Evolutionary conservation across 2,113 vertebrate species (phyloP), one percentile per base, ranked within the genome.

Genomic region (Trematocara unimaculatum): DNA sequence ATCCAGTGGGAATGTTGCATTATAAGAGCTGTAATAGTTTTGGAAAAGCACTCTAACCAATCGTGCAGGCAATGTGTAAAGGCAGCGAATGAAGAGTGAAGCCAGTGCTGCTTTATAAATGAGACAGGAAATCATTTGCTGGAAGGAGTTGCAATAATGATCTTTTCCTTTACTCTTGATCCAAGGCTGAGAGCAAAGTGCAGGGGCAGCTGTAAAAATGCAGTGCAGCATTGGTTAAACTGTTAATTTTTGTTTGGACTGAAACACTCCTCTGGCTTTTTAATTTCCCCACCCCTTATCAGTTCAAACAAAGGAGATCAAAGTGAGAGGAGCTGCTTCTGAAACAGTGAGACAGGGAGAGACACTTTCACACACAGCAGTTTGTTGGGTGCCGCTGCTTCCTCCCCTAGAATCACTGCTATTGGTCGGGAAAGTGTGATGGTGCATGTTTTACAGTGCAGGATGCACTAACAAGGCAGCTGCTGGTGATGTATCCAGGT

Each of bases 71-170:
- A 38, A 79, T 17, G 20, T 85, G 35, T 23, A 51, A 72, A 64
- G 42, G 29, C 53, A 81, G 42, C 4, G 0, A 84, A 82, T 20
- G 20, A 87, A 56, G 33, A 42, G 26, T 8, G 33, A 8, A 38
- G 83, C 92, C 91, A 81, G 92, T 93, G 82, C 51, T 26, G 77
- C 64, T 86, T 89, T 62, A 85, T 53, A 86, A 58, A 91, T 38
- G 49, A 88, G 92, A 89, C 91, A 84, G 92, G n/a, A 95, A 92
- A 89, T 94, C 91, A 84, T 87, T 92, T 33, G 31, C 84, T 87
- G 78, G 89, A 89, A 78, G 8, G 72, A 83, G 72, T 78, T 92
- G 84, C 79, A 80, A 70, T 86, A 78, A 82, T 90, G 53, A 89
- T 88, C 88, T 81, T n/a, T 58, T 79, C n/a, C 60, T 83, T 82